phyloP scores from a whole-genome alignment of 2,888 invertebrate genomes.

The Chalcosyrphus nemorum region DNA sequence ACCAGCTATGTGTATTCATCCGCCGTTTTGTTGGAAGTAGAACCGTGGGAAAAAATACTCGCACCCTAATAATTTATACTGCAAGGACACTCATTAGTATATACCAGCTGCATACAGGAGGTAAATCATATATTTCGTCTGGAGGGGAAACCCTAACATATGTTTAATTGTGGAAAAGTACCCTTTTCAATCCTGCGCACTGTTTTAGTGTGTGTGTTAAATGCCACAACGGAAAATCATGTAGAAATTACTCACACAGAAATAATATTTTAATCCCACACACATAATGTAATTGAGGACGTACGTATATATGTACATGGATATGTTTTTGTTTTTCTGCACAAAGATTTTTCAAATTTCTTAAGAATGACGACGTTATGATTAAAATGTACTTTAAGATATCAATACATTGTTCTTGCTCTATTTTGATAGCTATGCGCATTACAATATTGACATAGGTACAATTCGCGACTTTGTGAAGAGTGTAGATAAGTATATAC shows the following conservation, averaged over 20 bases:
- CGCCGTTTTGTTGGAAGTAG: slow-evolving; percentile 40
- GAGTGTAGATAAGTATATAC: too few species aligned
- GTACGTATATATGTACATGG: too few species aligned
- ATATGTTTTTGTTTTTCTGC: too few species aligned
- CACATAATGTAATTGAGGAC: background rate
- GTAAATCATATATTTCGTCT: background rate
- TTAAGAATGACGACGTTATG: too few species aligned
- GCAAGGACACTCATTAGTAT: background rate
- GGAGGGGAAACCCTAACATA: background rate
- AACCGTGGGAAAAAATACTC: background rate
- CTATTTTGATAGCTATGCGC: too few species aligned
- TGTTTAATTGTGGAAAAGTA: background rate
- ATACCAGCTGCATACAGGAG: background rate
- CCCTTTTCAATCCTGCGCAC: background rate
- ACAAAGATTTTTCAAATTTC: too few species aligned
- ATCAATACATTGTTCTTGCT: too few species aligned
- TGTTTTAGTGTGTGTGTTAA: slow-evolving; percentile 37
- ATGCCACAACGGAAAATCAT: slow-evolving; percentile 36
- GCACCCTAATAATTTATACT: background rate
- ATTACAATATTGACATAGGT: too few species aligned
- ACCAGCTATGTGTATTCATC: slow-evolving; percentile 51
- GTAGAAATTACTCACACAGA: too few species aligned
- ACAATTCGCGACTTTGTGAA: too few species aligned
- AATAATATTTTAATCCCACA: background rate
- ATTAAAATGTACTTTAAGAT: too few species aligned